A percentile compares a stretch with the other conserved stretches of the same genome.
Evolutionary conservation across 2,888 invertebrate genomes (phyloP).

Genomic region (Agriopis marginaria): DNA sequence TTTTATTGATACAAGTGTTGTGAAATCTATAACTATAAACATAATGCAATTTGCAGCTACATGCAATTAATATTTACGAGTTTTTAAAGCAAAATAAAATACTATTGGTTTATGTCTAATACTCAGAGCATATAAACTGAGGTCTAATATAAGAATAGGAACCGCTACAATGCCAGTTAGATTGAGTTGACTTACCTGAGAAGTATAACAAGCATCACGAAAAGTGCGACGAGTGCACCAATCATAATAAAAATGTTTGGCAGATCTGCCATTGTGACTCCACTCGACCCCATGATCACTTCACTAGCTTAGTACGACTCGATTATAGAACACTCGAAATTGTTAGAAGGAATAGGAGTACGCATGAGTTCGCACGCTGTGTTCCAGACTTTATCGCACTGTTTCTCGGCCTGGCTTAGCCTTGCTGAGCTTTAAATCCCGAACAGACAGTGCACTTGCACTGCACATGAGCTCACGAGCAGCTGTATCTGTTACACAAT

Average conservation of each 20-base stretch:
- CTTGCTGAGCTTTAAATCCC: constrained; percentile 61
- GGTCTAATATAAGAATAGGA: not conserved
- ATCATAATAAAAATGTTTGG: constrained; percentile 92
- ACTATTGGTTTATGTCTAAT: not conserved
- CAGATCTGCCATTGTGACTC: constrained; percentile 90
- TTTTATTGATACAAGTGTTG: constrained; percentile 7
- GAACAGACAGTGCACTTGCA: constrained; percentile 39
- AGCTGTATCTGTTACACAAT: constrained; percentile 56
- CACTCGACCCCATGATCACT: constrained; percentile 75
- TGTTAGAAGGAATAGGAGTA: constrained; percentile 49
- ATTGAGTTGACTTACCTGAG: constrained; percentile 87
- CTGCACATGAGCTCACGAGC: constrained; percentile 32
- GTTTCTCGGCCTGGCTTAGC: constrained; percentile 54
- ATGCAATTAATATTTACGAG: not conserved
- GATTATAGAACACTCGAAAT: constrained; percentile 56
- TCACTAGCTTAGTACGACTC: constrained; percentile 56
- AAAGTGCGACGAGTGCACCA: constrained; percentile 90
- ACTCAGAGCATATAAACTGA: no score
- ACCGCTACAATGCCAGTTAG: not conserved
- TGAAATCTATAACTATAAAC: not conserved
- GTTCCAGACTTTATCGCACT: constrained; percentile 59
- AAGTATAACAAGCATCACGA: constrained; percentile 91
- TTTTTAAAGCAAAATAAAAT: not conserved
- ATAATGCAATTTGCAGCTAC: not conserved
- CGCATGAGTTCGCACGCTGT: constrained; percentile 68